phyloP scores from a whole-genome alignment of 2,888 invertebrate species.

The Saturnia pavonia region DNA sequence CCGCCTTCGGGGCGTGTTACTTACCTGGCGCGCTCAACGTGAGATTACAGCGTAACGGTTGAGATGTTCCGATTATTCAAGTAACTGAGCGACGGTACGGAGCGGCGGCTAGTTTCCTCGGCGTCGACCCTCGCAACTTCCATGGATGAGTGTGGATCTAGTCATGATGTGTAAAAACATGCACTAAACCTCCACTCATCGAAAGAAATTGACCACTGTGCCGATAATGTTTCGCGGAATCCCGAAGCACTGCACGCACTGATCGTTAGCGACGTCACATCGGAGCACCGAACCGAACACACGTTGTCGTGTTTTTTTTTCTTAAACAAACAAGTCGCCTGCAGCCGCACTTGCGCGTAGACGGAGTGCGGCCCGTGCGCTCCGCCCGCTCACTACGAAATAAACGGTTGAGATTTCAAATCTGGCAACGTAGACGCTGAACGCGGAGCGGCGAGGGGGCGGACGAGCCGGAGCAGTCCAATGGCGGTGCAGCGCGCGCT shows the following conservation, averaged over 20 bases:
- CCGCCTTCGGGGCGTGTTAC: conserved; percentile 50
- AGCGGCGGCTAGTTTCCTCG: conserved; percentile 36
- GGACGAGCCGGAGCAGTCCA: conserved; percentile 51
- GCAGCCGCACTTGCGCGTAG: conserved; percentile 46
- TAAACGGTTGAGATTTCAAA: conserved; percentile 83
- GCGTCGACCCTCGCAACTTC: conserved; percentile 81
- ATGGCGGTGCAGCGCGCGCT: conserved; percentile 63
- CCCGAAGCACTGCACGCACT: conserved; percentile 76
- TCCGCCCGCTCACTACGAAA: conserved; percentile 72
- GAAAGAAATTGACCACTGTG: conserved; percentile 81
- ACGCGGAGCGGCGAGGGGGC: conserved; percentile 62
- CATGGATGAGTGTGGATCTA: conserved; percentile 92
- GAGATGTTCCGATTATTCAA: conserved; percentile 49
- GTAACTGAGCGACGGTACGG: conserved; percentile 23
- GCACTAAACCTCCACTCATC: conserved; percentile 89
- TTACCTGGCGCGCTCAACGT: conserved; percentile 67
- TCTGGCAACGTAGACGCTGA: conserved; percentile 78
- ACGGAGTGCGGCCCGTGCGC: conserved; percentile 58
- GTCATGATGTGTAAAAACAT: conserved; percentile 86
- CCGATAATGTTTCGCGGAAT: conserved; percentile 46
- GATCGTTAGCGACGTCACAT: conserved; percentile 72
- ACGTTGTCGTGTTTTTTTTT: conserved; percentile 71
- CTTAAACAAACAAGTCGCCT: conserved; percentile 51
- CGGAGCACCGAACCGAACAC: conserved; percentile 71
- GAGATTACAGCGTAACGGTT: conserved; percentile 69